Evolutionary conservation across 1,140 invertebrate species (phyloP).

Genomic region (Tetraneura akinire): DNA sequence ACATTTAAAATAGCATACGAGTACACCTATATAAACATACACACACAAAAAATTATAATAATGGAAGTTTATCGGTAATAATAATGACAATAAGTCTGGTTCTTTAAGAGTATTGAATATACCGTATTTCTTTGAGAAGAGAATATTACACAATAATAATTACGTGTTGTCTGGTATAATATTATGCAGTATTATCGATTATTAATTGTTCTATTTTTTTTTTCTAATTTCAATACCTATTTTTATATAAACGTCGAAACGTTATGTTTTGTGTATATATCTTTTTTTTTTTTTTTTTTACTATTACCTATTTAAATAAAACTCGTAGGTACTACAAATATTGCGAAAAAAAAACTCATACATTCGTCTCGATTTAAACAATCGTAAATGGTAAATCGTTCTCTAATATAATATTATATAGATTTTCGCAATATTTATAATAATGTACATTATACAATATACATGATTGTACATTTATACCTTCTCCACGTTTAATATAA

Average conservation of each 20-base stretch:
- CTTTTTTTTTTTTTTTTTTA: neutral
- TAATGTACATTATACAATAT: neutral
- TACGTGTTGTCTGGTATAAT: neutral
- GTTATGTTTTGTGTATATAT: neutral
- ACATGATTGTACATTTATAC: no score
- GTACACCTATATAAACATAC: neutral
- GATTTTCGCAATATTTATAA: conserved; percentile 15
- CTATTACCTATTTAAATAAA: neutral
- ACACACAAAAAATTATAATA: neutral
- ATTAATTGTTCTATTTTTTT: conserved; percentile 7
- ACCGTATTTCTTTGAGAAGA: neutral
- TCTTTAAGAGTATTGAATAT: no score
- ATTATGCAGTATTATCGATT: neutral
- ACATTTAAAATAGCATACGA: no score
- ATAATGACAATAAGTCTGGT: no score
- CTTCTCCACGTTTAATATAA: no score
- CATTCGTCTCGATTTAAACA: conserved; percentile 34
- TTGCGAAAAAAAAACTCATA: conserved; percentile 11
- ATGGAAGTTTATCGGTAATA: neutral
- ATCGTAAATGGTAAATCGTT: neutral
- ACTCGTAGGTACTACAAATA: neutral
- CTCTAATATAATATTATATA: neutral
- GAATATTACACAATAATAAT: neutral
- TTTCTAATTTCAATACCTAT: conserved; percentile 24
- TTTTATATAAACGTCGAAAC: neutral